Conservation (phyloP, 2,888 invertebrate genomes). For the Bursaphelenchus okinawaensis region DNA sequence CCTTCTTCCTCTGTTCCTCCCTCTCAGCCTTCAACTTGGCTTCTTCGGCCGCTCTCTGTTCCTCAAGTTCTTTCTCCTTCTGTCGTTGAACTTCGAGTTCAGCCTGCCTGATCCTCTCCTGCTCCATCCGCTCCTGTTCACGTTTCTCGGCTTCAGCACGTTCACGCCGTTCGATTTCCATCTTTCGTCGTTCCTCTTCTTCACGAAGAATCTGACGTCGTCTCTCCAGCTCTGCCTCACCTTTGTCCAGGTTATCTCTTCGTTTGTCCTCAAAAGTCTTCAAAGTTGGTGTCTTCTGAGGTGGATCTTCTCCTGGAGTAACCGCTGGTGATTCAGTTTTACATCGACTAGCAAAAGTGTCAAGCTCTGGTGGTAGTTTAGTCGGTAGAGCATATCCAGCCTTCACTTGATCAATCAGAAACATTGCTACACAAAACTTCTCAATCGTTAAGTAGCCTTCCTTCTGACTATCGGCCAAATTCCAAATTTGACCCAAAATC, state of each 20-base stretch:
- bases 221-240: constrained; percentile 90
- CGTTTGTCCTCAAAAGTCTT: constrained; percentile 78
- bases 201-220: constrained; percentile 81
- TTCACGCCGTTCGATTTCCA: constrained; percentile 76
- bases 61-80: constrained; percentile 90
- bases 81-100: constrained; percentile 68
- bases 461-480: constrained; percentile 72
- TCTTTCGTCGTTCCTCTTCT: constrained; percentile 66
- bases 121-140: constrained; percentile 68
- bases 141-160: constrained; percentile 69
- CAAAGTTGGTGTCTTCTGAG: constrained; percentile 45
- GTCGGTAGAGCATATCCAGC: constrained; percentile 82
- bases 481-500: constrained; percentile 91
- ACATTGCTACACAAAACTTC: constrained; percentile 95
- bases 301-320: constrained; percentile 32
- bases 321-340: constrained; percentile 33
- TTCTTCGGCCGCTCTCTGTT: constrained; percentile 57
- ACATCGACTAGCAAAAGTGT: constrained; percentile 47
- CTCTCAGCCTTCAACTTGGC: constrained; percentile 35
- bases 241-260: constrained; percentile 92
- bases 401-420: constrained; percentile 73
- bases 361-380: constrained; percentile 69
- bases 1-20: constrained; percentile 79
- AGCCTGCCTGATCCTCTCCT: constrained; percentile 45
- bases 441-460: constrained; percentile 91